Conservation (phyloP, 2,113 vertebrate genomes). For the Rhabdornis inornatus region DNA sequence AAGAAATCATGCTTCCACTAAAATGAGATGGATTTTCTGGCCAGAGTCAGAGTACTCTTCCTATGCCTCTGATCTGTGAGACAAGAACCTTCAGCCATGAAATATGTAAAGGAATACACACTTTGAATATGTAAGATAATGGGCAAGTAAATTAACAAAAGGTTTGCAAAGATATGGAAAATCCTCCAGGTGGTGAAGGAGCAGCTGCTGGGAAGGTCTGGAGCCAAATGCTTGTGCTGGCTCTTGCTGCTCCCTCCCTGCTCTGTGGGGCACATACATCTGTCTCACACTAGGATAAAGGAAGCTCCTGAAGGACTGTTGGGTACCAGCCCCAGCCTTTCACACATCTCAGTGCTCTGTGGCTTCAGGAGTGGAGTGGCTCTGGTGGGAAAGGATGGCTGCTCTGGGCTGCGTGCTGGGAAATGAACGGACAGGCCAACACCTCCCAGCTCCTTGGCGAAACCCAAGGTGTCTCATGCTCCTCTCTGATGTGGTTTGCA, state of each 20-base stretch:
- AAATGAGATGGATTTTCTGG: neutral
- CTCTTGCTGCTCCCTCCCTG: neutral
- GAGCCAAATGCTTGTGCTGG: neutral
- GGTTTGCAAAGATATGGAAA: neutral
- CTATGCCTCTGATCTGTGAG: neutral
- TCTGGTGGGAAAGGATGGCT: neutral
- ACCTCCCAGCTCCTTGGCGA: neutral
- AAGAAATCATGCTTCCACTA: neutral
- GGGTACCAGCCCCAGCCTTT: neutral
- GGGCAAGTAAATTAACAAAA: neutral
- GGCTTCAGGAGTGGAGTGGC: neutral
- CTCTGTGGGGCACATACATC: accelerated
- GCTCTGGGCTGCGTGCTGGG: neutral
- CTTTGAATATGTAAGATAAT: neutral
- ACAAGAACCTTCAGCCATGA: neutral
- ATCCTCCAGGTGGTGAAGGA: neutral
- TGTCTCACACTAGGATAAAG: neutral
- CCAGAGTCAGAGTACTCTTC: neutral
- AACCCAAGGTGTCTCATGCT: neutral
- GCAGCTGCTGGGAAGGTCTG: neutral
- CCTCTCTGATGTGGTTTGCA: constrained; percentile 41
- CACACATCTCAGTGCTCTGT: neutral
- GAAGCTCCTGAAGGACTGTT: neutral
- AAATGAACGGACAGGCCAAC: neutral
- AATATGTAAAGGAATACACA: neutral